Conservation (phyloP, 2,888 invertebrate genomes). For the Euzetes globulus region DNA sequence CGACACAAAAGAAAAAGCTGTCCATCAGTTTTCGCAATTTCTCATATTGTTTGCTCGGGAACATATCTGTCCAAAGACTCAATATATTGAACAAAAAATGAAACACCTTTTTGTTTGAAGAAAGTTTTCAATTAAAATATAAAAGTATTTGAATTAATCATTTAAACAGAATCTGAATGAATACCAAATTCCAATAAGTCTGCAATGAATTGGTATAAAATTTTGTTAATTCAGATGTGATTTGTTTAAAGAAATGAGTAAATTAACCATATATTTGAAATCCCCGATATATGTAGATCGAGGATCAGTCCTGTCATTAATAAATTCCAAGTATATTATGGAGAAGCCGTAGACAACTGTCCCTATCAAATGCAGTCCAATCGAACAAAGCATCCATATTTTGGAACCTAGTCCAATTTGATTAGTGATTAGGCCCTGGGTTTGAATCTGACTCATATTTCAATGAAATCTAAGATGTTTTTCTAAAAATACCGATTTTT, state of each 20-base stretch:
- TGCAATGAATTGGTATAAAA: background rate
- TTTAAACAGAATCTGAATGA: background rate
- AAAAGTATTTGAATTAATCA: too few relatives aligned
- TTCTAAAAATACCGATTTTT: too few relatives aligned
- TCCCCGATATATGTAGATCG: constrained; percentile 8
- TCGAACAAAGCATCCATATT: background rate
- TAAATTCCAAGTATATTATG: background rate
- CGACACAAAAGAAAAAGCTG: background rate
- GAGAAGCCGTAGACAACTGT: background rate
- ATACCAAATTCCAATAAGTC: constrained; percentile 26
- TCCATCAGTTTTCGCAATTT: background rate
- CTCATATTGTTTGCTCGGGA: background rate
- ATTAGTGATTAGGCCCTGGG: background rate
- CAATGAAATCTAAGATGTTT: too few relatives aligned
- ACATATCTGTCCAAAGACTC: background rate
- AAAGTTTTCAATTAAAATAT: background rate
- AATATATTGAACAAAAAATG: background rate
- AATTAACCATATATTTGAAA: constrained; percentile 10
- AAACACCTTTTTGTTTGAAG: background rate
- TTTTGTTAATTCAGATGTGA: too few relatives aligned
- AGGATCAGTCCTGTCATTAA: background rate
- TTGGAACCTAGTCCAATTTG: background rate
- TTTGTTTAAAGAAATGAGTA: background rate
- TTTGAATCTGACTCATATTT: too few relatives aligned
- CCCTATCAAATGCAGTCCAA: background rate